Evolutionary conservation across 2,888 invertebrate genomes (phyloP).

Genomic region (Drosophila monieri): DNA sequence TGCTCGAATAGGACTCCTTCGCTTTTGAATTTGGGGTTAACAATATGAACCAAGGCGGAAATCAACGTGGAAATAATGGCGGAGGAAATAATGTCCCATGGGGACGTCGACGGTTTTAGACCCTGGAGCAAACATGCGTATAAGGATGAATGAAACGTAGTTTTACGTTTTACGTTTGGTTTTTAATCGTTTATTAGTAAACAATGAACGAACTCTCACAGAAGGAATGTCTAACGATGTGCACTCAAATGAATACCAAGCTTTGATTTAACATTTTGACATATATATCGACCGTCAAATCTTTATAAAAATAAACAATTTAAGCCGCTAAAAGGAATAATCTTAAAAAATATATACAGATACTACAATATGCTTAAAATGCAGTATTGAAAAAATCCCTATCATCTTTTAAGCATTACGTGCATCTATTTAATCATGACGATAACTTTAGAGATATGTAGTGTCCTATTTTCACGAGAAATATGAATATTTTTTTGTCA

Average conservation of each 20-base stretch:
- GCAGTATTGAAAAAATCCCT: conserved; percentile 6
- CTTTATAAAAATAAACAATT: conserved; percentile 2
- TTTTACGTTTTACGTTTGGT: conserved; percentile 26
- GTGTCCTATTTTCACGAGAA: conserved; percentile 21
- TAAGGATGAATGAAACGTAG: conserved; percentile 20
- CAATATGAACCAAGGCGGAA: conserved; percentile 83
- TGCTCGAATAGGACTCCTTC: conserved; percentile 81
- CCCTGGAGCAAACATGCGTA: conserved; percentile 27
- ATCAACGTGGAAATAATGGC: conserved; percentile 81
- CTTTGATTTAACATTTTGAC: conserved; percentile 19
- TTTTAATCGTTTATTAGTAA: conserved; percentile 24
- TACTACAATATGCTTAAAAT: not conserved
- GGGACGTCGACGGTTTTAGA: conserved; percentile 84
- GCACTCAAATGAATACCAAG: conserved; percentile 12
- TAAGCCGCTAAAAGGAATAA: conserved; percentile 2
- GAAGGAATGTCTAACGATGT: conserved; percentile 4
- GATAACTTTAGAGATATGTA: conserved; percentile 39
- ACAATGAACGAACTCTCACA: conserved; percentile 6
- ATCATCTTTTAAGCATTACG: conserved; percentile 14
- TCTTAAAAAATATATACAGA: conserved; percentile 1
- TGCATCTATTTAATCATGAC: conserved; percentile 36
- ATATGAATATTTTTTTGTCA: conserved; percentile 24
- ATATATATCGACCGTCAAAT: conserved; percentile 12
- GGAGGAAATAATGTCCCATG: conserved; percentile 82
- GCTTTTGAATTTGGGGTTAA: conserved; percentile 83